phyloP scores from a whole-genome alignment of 53 echinoderm and acorn worm genomes.

The Holothuria leucospilota region DNA sequence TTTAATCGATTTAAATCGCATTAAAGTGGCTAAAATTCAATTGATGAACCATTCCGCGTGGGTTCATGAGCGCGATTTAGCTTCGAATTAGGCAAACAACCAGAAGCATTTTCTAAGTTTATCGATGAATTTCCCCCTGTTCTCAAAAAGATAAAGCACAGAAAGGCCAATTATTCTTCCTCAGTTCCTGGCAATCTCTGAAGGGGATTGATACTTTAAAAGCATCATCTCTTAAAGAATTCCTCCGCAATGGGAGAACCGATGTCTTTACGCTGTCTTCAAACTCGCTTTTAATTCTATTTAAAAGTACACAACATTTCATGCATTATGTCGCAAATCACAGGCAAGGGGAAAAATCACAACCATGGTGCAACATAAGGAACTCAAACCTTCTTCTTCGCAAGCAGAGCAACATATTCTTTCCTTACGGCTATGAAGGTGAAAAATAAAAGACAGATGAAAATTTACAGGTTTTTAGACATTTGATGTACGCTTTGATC shows the following conservation, averaged over 20 bases:
- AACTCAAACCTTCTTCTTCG: no score
- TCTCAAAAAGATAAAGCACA: slow-evolving; percentile 13
- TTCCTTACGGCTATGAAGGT: no score
- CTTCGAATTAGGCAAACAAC: slow-evolving; percentile 37
- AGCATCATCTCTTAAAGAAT: slow-evolving; percentile 22
- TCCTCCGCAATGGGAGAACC: background rate
- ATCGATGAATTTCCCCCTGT: slow-evolving; percentile 30
- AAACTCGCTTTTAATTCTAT: background rate
- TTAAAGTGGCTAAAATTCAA: slow-evolving; percentile 40
- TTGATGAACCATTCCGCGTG: slow-evolving; percentile 30
- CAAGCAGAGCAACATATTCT: no score
- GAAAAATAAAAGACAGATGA: no score
- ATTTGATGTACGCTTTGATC: no score
- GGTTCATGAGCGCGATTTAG: slow-evolving; percentile 45
- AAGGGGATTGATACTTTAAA: slow-evolving; percentile 26
- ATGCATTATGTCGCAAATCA: slow-evolving; percentile 27
- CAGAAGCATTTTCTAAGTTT: slow-evolving; percentile 33
- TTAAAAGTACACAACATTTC: background rate
- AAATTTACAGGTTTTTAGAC: no score
- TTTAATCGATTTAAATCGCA: slow-evolving; percentile 48
- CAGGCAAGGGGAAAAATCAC: no score
- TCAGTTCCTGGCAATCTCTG: slow-evolving; percentile 12
- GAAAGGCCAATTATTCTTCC: slow-evolving; percentile 34
- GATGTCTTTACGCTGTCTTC: slow-evolving; percentile 20
- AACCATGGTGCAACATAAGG: no score